Conservation (phyloP, 2,888 invertebrate genomes). For the Tholera decimalis region DNA sequence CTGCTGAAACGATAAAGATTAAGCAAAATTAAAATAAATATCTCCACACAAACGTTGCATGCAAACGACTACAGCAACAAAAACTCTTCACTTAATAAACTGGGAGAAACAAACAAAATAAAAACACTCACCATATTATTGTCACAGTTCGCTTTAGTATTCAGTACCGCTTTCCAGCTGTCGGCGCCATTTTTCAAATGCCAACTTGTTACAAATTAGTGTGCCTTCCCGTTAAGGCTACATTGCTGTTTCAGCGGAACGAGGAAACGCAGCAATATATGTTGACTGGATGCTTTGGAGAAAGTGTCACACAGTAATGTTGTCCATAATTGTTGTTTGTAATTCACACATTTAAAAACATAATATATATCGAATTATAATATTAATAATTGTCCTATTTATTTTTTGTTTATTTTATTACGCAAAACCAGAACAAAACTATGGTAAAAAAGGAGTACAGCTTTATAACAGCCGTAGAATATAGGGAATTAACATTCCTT, state of each 20-base stretch:
- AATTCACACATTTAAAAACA: too few relatives aligned
- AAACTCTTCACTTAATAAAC: slow-evolving; percentile 27
- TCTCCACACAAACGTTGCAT: not conserved
- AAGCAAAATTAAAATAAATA: not conserved
- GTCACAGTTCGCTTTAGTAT: slow-evolving; percentile 46
- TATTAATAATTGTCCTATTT: too few relatives aligned
- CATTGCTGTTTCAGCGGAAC: not conserved
- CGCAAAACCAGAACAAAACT: too few relatives aligned
- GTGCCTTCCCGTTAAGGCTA: slow-evolving; percentile 10
- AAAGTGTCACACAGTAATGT: not conserved
- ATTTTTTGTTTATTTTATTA: too few relatives aligned
- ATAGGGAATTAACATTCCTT: too few relatives aligned
- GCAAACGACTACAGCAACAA: not conserved
- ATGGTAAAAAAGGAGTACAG: too few relatives aligned
- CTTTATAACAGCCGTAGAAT: too few relatives aligned
- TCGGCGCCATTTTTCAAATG: slow-evolving; percentile 51
- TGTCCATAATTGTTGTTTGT: too few relatives aligned
- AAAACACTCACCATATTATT: slow-evolving; percentile 40
- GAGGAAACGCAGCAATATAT: not conserved
- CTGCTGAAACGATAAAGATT: not conserved
- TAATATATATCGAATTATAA: too few relatives aligned
- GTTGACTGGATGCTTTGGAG: not conserved
- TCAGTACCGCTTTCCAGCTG: slow-evolving; percentile 50
- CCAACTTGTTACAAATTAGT: slow-evolving; percentile 55
- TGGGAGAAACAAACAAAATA: slow-evolving; percentile 27